Percentiles rank a stretch among this genome's conserved stretches.
Evolutionary conservation across 2,888 invertebrate genomes (phyloP).

Genomic region (Parnassius apollo): DNA sequence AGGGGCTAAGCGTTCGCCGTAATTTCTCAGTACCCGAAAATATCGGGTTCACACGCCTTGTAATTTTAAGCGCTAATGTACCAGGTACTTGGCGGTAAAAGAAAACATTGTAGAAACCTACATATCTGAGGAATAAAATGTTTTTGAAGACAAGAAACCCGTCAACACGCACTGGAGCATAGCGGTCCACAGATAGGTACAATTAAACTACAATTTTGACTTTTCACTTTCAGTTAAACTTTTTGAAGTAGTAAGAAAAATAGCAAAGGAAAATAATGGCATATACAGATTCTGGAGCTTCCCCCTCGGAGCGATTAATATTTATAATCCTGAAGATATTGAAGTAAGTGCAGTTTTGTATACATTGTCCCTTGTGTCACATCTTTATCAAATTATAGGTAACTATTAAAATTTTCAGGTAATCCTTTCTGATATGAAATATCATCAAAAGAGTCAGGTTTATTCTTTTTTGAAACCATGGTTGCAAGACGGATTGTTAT

Average conservation of each 20-base stretch:
- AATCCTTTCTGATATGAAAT: slow-evolving; percentile 70
- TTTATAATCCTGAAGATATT: slow-evolving; percentile 61
- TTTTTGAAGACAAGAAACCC: too few relatives aligned
- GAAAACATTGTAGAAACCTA: too few relatives aligned
- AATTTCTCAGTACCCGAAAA: too few relatives aligned
- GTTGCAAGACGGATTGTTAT: slow-evolving; percentile 73
- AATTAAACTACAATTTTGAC: too few relatives aligned
- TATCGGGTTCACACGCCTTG: too few relatives aligned
- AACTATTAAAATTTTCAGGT: slow-evolving; percentile 43
- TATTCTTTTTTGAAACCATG: slow-evolving; percentile 72
- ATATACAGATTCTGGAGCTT: slow-evolving; percentile 50
- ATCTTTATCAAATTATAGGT: neutral
- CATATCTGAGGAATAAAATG: too few relatives aligned
- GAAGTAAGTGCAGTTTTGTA: slow-evolving; percentile 41
- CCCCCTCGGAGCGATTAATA: slow-evolving; percentile 44
- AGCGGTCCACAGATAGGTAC: too few relatives aligned
- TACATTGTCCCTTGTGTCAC: too few relatives aligned
- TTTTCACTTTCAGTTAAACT: slow-evolving; percentile 41
- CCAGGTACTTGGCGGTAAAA: too few relatives aligned
- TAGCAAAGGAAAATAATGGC: slow-evolving; percentile 43
- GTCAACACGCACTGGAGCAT: too few relatives aligned
- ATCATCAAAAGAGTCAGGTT: slow-evolving; percentile 72
- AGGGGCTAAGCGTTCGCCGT: too few relatives aligned
- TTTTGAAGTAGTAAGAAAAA: slow-evolving; percentile 45
- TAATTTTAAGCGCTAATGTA: too few relatives aligned